Evolutionary conservation across 1,140 invertebrate species (phyloP).

Genomic region (Drosophila subpulchrella): DNA sequence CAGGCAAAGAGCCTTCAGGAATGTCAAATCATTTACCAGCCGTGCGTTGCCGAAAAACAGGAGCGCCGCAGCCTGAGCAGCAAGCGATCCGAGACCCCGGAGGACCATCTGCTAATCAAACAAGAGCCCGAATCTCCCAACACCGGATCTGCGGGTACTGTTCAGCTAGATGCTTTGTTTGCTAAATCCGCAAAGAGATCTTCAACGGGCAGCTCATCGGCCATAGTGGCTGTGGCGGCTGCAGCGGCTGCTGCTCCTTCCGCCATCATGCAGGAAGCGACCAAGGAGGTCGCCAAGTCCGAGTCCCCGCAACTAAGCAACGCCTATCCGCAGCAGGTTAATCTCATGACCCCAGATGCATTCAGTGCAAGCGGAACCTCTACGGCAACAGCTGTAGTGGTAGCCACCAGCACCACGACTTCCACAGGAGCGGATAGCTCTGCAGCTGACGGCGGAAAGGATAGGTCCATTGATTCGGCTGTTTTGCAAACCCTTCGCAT

Average conservation of each 20-base stretch:
- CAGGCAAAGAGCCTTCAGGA: conserved; percentile 95
- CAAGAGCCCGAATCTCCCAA: conserved; percentile 55
- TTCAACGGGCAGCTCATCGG: conserved; percentile 44
- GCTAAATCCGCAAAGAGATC: conserved; percentile 53
- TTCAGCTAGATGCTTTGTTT: conserved; percentile 58
- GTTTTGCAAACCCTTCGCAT: conserved; percentile 78
- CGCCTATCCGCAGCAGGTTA: conserved; percentile 85
- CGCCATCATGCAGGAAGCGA: conserved; percentile 47
- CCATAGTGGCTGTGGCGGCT: conserved; percentile 70
- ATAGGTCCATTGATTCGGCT: conserved; percentile 72
- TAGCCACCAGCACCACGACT: conserved; percentile 34
- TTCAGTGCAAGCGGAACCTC: conserved; percentile 88
- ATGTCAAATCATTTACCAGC: conserved; percentile 91
- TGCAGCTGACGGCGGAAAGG: background rate
- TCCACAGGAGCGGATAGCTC: conserved; percentile 25
- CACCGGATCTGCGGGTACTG: conserved; percentile 36
- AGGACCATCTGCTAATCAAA: conserved; percentile 52
- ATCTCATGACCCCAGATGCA: conserved; percentile 94
- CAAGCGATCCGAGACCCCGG: conserved; percentile 58
- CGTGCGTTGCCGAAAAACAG: conserved; percentile 79
- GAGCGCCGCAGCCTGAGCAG: conserved; percentile 62
- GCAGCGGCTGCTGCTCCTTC: conserved; percentile 63
- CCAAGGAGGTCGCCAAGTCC: conserved; percentile 39
- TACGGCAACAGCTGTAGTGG: conserved; percentile 40
- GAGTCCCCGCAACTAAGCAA: conserved; percentile 63